These are phyloP conservation scores for Cephalotes varians DNA, from an alignment of 2,888 invertebrate species.

Conservation along the genomic window DNA sequence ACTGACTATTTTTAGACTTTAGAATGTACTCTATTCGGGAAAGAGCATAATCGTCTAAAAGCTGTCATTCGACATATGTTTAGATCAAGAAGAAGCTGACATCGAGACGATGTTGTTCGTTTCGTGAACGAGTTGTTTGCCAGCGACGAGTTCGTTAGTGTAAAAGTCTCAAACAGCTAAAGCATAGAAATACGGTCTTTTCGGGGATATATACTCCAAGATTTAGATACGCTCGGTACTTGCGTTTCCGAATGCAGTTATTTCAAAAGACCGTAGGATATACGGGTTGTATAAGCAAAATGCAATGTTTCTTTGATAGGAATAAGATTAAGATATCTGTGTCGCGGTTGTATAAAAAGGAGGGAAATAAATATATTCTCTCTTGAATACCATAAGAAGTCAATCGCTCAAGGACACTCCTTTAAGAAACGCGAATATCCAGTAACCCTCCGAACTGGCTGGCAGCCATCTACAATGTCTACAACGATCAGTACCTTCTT, in stretches of 20 bases:
- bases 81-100: not conserved
- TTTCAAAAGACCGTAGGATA: slow-evolving; percentile 3
- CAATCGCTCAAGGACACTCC: slow-evolving; percentile 75
- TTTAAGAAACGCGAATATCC: slow-evolving; percentile 71
- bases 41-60: not conserved
- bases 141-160: slow-evolving; percentile 19
- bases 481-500: slow-evolving; percentile 76
- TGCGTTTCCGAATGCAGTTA: slow-evolving; percentile 15
- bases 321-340: slow-evolving; percentile 52
- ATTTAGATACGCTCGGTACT: slow-evolving; percentile 18
- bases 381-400: slow-evolving; percentile 60
- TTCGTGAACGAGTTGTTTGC: not conserved
- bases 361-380: slow-evolving; percentile 55
- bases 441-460: slow-evolving; percentile 79
- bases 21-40: not conserved
- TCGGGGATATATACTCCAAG: not conserved
- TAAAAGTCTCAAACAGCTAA: slow-evolving; percentile 8
- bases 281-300: slow-evolving; percentile 10
- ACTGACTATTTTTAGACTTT: not conserved
- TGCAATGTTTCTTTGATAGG: slow-evolving; percentile 9
- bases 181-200: slow-evolving; percentile 2
- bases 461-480: slow-evolving; percentile 78
- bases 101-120: not conserved
- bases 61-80: not conserved
- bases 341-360: slow-evolving; percentile 13